A percentile compares a stretch with the other conserved stretches of the same genome.
phyloP scores from a whole-genome alignment of 2,888 invertebrate species.

The Tolmerus cingulatus region DNA sequence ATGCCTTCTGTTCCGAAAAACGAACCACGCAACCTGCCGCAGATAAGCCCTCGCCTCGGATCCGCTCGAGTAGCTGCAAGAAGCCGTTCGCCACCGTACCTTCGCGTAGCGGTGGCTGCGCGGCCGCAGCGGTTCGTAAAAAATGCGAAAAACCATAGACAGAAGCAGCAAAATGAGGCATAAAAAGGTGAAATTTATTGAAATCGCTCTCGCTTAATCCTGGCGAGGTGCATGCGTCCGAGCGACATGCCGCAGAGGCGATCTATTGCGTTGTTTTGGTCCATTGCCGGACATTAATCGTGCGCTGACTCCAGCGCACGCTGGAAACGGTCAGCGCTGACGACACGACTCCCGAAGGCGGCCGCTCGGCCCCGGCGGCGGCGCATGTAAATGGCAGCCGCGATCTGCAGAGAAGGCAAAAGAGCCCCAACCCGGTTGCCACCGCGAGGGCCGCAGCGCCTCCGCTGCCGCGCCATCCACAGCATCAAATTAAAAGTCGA shows the following conservation, averaged over 20 bases:
- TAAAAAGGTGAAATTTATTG: background rate
- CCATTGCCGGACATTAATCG: background rate
- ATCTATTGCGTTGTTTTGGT: background rate
- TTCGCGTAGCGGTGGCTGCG: background rate
- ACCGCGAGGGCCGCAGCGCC: background rate
- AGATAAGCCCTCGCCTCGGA: background rate
- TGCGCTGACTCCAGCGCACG: background rate
- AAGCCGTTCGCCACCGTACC: background rate
- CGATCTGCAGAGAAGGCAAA: background rate
- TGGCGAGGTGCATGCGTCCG: background rate
- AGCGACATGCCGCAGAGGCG: background rate
- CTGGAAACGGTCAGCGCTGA: background rate
- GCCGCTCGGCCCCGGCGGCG: background rate
- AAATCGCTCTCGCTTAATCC: background rate
- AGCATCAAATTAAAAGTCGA: slow-evolving; percentile 16
- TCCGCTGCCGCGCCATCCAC: background rate
- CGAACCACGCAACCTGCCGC: background rate
- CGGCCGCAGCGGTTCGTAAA: background rate
- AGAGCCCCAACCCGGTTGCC: background rate
- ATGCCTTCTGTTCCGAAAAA: background rate
- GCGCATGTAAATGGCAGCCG: background rate
- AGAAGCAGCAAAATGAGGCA: background rate
- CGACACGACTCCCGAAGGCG: background rate
- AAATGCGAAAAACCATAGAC: background rate
- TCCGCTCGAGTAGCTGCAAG: background rate